phyloP scores from a whole-genome alignment of 2,888 invertebrate species.

The Sinodicranocentrus sp. region DNA sequence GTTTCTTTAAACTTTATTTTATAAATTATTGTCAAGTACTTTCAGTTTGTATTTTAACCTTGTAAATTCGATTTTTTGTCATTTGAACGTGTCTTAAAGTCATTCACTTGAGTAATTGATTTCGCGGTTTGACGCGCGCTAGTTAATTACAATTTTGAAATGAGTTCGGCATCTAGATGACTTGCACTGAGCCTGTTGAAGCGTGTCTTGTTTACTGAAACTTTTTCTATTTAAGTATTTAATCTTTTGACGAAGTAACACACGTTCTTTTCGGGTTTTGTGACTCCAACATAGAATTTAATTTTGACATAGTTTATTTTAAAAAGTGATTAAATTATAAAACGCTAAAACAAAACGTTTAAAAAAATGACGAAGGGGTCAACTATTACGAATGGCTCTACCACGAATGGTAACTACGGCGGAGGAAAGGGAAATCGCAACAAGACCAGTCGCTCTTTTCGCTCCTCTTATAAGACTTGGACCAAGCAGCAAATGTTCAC shows the following conservation, averaged over 20 bases:
- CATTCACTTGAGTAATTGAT: conserved; percentile 25
- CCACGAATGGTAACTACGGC: conserved; percentile 9
- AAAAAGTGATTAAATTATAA: background rate
- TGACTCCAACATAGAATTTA: conserved; percentile 28
- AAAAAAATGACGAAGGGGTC: conserved; percentile 40
- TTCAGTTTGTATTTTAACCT: conserved; percentile 1
- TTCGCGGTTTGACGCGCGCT: conserved; percentile 22
- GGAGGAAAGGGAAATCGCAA: conserved; percentile 12
- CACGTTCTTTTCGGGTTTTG: conserved; percentile 46
- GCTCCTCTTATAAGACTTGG: conserved; percentile 31
- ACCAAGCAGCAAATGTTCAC: conserved; percentile 26
- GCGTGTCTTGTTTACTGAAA: conserved; percentile 49
- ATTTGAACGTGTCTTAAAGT: conserved; percentile 2
- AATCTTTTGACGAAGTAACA: conserved; percentile 58
- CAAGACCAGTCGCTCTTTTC: conserved; percentile 1
- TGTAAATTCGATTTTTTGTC: background rate
- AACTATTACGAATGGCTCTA: background rate
- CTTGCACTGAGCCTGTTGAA: conserved; percentile 7
- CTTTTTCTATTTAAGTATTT: conserved; percentile 25
- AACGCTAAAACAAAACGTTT: no score
- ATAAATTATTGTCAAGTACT: background rate
- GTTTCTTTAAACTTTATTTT: background rate
- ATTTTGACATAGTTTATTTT: conserved; percentile 11
- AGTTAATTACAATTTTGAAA: background rate
- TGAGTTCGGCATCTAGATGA: conserved; percentile 28